Base-by-base conservation (phyloP, 2,113 vertebrate species). In the Nansenia antarctica region DNA sequence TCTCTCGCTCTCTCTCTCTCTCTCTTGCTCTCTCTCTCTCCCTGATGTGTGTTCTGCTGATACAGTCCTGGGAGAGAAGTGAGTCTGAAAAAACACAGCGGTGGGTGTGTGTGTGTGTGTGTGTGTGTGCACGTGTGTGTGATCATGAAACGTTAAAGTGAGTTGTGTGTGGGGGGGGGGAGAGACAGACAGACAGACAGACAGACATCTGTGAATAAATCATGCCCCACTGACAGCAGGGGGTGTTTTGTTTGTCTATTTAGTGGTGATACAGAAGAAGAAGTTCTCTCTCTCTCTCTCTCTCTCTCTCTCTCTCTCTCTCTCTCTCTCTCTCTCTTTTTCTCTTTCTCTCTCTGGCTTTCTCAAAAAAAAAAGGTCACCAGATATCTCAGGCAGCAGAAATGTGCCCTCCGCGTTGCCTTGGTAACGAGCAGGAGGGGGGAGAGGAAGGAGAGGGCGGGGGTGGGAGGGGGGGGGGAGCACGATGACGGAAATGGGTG, bases 391-490 rank as follows among this genome's bases (percentile, higher is more conserved):
- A n/a, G 24, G 53, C 62, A 27, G 53, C 62, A 35, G 30, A 34
- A 18, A 64, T n/a, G 30, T 26, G 24, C 31, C 24, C 15, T 66
- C 69, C 69, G 67, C 55, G 74, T 86, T 75, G 69, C 80, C 82
- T 57, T 80, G 79, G 70, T 70, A 84, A 78, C 72, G 24, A 63
- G 42, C 9, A 9, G 45, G 45, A 22, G 20, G n/a, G 7, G n/a
- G 45, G 12, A 18, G 39, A 18, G 26, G 27, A 9, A 73, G 30
- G 63, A 59, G 34, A 74, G 22, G 5, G 42, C 52, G 35, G 52
- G 73, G 32, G 18, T 35, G 55, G 24, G 67, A 47, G 47, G 26
- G 26, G 31, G 45, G 72, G 1, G n/a, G 59, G n/a, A 49, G 11
- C 3, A 29, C 9, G 29, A 26, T 9, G 2, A 29, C n/a, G 49